These are phyloP conservation scores for Monarcha castaneiventris DNA, from an alignment of 2,113 vertebrate species.

Conservation along the genomic window DNA sequence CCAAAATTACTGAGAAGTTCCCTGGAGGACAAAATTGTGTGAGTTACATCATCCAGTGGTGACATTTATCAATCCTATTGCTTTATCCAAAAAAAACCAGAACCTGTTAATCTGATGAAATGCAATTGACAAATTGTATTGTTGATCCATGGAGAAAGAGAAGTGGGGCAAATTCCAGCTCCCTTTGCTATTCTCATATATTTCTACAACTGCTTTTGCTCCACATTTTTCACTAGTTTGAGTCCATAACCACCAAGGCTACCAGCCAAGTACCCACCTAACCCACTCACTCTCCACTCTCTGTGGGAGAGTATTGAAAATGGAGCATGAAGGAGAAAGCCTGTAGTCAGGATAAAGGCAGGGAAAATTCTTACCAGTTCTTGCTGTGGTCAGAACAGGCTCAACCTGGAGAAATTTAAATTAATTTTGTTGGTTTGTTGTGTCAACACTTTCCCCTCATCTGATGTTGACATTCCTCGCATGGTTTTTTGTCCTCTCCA, in stretches of 20 bases:
- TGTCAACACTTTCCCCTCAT: background rate
- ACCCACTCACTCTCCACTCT: background rate
- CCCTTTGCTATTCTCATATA: background rate
- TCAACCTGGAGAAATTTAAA: background rate
- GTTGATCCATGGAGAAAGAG: background rate
- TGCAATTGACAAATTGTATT: background rate
- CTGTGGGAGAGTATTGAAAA: background rate
- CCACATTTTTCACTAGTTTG: too few relatives aligned
- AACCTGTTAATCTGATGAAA: background rate
- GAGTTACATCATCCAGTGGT: background rate
- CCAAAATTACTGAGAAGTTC: background rate
- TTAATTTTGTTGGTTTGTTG: background rate
- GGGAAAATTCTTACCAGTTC: background rate
- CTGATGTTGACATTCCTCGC: rapidly evolving
- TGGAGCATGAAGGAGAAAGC: background rate
- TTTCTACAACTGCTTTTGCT: background rate
- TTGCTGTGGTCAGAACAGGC: background rate
- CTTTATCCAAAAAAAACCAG: background rate
- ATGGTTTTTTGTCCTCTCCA: background rate
- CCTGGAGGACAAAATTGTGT: background rate
- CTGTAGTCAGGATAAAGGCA: background rate
- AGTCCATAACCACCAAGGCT: background rate
- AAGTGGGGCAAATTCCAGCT: background rate
- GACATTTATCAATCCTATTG: background rate
- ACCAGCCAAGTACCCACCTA: background rate